Evolutionary conservation across 2,797 vertebrate genomes (phyloP).

Genomic region (Myotis findleyi): DNA sequence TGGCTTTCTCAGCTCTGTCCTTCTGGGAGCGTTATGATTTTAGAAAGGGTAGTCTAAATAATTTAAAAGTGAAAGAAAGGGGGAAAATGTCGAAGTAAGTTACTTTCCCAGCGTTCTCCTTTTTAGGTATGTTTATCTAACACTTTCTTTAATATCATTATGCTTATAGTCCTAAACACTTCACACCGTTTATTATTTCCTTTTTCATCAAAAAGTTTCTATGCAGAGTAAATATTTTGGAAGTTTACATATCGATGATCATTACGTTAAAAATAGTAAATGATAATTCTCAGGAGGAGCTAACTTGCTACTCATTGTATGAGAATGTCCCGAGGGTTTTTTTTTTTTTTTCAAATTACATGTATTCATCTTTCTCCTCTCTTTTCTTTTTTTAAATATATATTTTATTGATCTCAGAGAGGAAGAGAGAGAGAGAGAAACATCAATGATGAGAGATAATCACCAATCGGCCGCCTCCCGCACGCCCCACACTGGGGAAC

Average conservation of each 20-base stretch:
- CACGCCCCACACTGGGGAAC: too few relatives aligned
- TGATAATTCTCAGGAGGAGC: neutral
- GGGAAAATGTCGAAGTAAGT: neutral
- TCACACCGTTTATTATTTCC: neutral
- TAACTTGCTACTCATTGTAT: neutral
- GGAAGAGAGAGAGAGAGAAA: too few relatives aligned
- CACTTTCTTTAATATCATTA: neutral
- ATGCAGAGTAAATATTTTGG: neutral
- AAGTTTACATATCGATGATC: neutral
- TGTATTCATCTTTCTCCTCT: neutral
- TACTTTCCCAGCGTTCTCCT: neutral
- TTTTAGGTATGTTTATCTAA: neutral
- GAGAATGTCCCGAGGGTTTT: neutral
- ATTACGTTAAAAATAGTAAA: neutral
- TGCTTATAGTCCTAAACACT: neutral
- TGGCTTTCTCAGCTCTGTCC: constrained; percentile 55
- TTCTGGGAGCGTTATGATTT: constrained; percentile 5
- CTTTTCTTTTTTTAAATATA: neutral
- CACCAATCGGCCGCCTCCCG: too few relatives aligned
- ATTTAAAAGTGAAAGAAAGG: constrained; percentile 34
- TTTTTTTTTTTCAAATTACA: neutral
- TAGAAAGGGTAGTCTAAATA: constrained; percentile 24
- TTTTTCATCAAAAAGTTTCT: constrained; percentile 1
- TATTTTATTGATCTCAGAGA: too few relatives aligned
- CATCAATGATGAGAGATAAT: too few relatives aligned